Base-by-base conservation (phyloP, 2,113 vertebrate genomes). In the Chunga burmeisteri region DNA sequence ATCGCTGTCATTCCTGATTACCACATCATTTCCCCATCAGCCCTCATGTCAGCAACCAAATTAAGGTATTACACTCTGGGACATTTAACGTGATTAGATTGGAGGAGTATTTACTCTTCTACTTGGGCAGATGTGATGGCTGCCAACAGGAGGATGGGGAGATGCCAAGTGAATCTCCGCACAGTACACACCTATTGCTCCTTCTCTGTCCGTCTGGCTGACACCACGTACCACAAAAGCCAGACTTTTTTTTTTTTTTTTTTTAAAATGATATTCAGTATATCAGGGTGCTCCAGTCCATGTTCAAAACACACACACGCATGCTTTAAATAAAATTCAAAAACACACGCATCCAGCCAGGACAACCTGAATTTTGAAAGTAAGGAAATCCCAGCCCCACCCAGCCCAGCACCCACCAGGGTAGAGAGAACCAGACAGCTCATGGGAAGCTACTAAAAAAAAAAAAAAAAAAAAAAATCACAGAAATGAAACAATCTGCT, bases 1-100 rank as follows among this genome's bases (percentile, higher is more conserved):
- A 40, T 55, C 0, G 12, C 95, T 94, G 93, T 84, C 95, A 86
- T 75, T 81, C 90, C 95, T 27, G 47, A 30, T 88, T 91, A 92
- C 81, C 82, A 63, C 79, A 90, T 63, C 84, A 56, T 72, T 91
- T 95, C 94, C 85, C 68, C 94, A 86, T 58, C 92, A 91, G 92
- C 93, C 77, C 52, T 93, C 74, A 58, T 97, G 95, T 93, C 97
- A 96, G 95, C 96, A 96, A 68, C 74, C 81, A 91, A 96, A 96
- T 96, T 93, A 96, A 96, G 86, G 96, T 59, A 93, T 97, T 96
- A 95, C 95, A 72, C 56, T 47, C 77, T 22, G 93, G 75, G 88
- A 93, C 94, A 63, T 88, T 95, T 92, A 86, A 90, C 1, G n/a
- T 73, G 94, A 95, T 97, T 92, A 93, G 77, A 79, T 81, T 9